Evolutionary conservation across 1,140 invertebrate species (phyloP).

Genomic region (Hestina assimilis): DNA sequence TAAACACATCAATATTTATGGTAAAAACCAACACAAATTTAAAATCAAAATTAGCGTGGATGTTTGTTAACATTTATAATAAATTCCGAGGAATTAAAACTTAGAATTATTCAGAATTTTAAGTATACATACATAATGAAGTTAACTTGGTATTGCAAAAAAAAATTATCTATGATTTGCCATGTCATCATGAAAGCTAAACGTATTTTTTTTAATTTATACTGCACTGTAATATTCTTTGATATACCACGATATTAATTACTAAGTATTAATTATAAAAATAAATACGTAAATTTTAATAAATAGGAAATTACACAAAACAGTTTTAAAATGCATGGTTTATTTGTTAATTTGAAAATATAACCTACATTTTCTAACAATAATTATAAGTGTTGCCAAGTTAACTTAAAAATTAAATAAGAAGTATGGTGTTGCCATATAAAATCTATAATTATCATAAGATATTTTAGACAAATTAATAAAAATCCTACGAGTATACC

Average conservation of each 20-base stretch:
- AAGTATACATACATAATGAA: conserved; percentile 7
- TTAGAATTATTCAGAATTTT: conserved; percentile 18
- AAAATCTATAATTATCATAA: conserved; percentile 8
- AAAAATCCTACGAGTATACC: conserved; percentile 49
- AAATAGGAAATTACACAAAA: too few species aligned
- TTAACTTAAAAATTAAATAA: conserved; percentile 7
- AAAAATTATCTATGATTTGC: too few species aligned
- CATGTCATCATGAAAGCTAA: too few species aligned
- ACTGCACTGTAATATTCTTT: too few species aligned
- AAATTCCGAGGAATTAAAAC: conserved; percentile 43
- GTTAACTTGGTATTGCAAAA: conserved; percentile 13
- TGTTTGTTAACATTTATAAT: not conserved
- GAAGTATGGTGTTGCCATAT: conserved; percentile 13
- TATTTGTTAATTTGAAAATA: too few species aligned
- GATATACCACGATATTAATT: too few species aligned
- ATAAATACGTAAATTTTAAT: too few species aligned
- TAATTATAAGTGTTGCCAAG: conserved; percentile 1
- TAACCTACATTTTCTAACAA: not conserved
- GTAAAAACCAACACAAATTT: not conserved
- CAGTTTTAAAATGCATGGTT: too few species aligned
- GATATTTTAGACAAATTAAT: conserved; percentile 14
- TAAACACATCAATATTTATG: not conserved
- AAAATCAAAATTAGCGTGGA: not conserved
- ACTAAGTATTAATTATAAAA: too few species aligned
- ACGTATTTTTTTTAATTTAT: too few species aligned